A percentile compares a stretch with the other conserved stretches of the same genome.
phyloP scores from a whole-genome alignment of 1,140 invertebrate genomes.

The Hyposmocoma kahamanoa region DNA sequence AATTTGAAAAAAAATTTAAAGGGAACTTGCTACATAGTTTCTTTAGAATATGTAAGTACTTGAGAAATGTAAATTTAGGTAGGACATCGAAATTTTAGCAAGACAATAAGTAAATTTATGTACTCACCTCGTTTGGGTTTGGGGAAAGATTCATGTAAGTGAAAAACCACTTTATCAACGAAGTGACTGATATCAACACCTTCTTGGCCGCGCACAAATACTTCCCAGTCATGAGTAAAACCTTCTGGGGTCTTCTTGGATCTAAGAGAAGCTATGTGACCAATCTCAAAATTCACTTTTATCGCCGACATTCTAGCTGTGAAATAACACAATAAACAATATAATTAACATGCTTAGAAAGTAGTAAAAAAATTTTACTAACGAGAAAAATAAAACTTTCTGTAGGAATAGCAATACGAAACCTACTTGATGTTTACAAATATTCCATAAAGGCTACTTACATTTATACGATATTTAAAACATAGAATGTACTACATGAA shows the following conservation, averaged over 20 bases:
- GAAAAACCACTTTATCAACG: constrained; percentile 96
- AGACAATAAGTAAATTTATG: constrained; percentile 5
- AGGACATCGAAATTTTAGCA: background rate
- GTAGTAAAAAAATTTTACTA: background rate
- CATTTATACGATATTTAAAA: background rate
- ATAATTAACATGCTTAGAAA: background rate
- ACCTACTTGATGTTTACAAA: constrained; percentile 4
- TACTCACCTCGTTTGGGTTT: constrained; percentile 91
- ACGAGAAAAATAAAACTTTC: constrained; percentile 10
- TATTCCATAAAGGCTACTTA: background rate
- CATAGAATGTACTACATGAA: background rate
- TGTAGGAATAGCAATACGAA: constrained; percentile 1
- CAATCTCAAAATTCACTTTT: constrained; percentile 92
- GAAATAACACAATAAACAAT: constrained; percentile 13
- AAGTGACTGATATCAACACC: constrained; percentile 90
- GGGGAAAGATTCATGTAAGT: constrained; percentile 92
- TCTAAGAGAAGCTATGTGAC: constrained; percentile 88
- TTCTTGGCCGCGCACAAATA: constrained; percentile 93
- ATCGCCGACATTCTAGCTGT: constrained; percentile 78
- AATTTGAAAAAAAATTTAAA: too few relatives aligned
- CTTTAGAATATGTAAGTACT: too few relatives aligned
- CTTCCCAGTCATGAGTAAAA: constrained; percentile 98
- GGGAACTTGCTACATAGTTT: too few relatives aligned
- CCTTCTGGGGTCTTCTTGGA: constrained; percentile 87
- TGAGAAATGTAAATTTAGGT: too few relatives aligned